These are phyloP conservation scores for Zootoca vivipara DNA, from an alignment of 2,113 vertebrate species.

Conservation along the genomic window DNA sequence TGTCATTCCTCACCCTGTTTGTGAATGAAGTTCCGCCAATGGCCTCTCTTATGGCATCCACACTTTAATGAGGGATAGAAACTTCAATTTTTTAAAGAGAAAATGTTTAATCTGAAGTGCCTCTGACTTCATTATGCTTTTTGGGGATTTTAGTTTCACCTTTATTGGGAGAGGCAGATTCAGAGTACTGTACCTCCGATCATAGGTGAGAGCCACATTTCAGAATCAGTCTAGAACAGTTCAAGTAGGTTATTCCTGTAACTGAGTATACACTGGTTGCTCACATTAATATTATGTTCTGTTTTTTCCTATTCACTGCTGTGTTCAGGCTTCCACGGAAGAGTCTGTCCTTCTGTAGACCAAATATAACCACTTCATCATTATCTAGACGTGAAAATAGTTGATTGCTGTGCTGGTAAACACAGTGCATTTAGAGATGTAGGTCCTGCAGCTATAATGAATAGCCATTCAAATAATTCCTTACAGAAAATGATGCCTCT, in stretches of 20 bases:
- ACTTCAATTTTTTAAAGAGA: neutral
- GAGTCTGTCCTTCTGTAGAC: slow-evolving; percentile 66
- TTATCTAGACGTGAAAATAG: slow-evolving; percentile 69
- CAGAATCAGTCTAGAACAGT: neutral
- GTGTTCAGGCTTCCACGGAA: slow-evolving; percentile 64
- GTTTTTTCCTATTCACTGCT: slow-evolving; percentile 31
- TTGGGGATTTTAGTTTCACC: too few relatives aligned
- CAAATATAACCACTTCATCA: slow-evolving; percentile 63
- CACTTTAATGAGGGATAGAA: neutral
- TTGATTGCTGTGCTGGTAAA: slow-evolving; percentile 65
- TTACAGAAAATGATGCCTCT: slow-evolving; percentile 33
- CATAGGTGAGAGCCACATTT: neutral
- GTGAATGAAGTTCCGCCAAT: neutral
- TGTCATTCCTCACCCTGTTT: too few relatives aligned
- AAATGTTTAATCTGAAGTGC: neutral
- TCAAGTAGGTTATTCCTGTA: neutral
- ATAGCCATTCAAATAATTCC: slow-evolving; percentile 62
- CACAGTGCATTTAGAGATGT: slow-evolving; percentile 45
- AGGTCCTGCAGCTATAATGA: slow-evolving; percentile 57
- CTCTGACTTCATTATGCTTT: neutral
- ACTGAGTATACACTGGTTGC: neutral
- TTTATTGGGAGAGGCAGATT: too few relatives aligned
- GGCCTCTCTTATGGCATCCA: neutral
- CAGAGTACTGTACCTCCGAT: neutral
- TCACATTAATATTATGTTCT: slow-evolving; percentile 39